Percentiles rank a stretch among this genome's conserved stretches.
These are phyloP conservation scores for Buteo buteo DNA, from an alignment of 2,113 vertebrate species.

Conservation along the genomic window DNA sequence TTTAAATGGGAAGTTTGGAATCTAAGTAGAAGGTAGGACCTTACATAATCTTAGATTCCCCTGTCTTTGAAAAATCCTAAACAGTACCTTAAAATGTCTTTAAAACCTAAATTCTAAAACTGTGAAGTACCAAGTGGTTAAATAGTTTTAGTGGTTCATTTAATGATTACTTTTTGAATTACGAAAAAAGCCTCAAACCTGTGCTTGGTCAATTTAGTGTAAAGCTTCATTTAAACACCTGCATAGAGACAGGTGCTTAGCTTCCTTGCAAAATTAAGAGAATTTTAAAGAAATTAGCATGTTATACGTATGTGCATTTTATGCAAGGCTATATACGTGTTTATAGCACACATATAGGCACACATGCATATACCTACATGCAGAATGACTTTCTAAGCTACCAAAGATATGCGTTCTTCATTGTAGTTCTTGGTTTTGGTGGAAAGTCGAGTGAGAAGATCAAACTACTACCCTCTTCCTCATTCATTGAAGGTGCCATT, in stretches of 20 bases:
- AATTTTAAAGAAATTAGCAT: background rate
- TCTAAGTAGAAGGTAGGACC: background rate
- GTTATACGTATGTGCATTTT: accelerated
- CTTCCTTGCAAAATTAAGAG: background rate
- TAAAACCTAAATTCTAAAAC: background rate
- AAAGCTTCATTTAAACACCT: background rate
- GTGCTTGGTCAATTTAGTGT: background rate
- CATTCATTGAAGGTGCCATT: background rate
- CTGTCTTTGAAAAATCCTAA: background rate
- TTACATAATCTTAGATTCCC: background rate
- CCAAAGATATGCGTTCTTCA: background rate
- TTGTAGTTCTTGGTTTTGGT: background rate
- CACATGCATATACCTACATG: background rate
- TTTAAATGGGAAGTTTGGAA: background rate
- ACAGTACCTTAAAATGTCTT: background rate
- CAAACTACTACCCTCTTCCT: background rate
- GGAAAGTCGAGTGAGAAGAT: background rate
- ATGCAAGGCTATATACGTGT: background rate
- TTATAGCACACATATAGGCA: background rate
- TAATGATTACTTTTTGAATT: background rate
- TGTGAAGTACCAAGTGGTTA: background rate
- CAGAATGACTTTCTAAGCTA: background rate
- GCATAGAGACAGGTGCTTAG: background rate
- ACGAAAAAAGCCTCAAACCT: background rate
- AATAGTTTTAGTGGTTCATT: background rate